Percentiles rank a stretch among this genome's conserved stretches.
Conservation (phyloP, 2,888 invertebrate genomes). For the Idaea aversata region DNA sequence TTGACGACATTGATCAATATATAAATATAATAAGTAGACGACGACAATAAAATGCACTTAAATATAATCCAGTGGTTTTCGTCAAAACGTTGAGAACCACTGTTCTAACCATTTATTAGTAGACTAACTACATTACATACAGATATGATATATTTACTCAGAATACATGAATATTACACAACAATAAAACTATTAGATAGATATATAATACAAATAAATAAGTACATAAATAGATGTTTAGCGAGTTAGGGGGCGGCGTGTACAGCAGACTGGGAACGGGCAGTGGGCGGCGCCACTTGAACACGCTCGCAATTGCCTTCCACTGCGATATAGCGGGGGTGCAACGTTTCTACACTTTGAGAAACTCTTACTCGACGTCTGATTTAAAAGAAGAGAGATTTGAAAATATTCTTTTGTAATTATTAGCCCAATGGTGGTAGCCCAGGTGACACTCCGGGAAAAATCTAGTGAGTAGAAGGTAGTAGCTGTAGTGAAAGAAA, state of each 20-base stretch:
- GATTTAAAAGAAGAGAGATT: no score
- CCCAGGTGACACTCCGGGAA: no score
- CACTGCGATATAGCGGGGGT: slow-evolving; percentile 39
- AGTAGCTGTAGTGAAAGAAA: neutral
- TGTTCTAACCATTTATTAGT: neutral
- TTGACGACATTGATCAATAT: neutral
- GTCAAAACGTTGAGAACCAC: neutral
- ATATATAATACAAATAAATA: slow-evolving; percentile 17
- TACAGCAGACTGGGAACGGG: slow-evolving; percentile 40
- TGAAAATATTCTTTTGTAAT: no score
- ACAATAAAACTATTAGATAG: neutral
- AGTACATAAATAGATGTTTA: slow-evolving; percentile 18
- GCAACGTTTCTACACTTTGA: neutral
- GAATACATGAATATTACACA: neutral
- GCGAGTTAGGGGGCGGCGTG: slow-evolving; percentile 23
- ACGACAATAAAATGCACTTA: neutral
- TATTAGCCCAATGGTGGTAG: no score
- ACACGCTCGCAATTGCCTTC: slow-evolving; percentile 63
- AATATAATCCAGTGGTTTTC: neutral
- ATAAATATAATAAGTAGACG: neutral
- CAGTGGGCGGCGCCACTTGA: slow-evolving; percentile 51
- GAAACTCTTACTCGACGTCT: neutral
- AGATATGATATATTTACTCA: neutral
- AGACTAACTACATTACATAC: neutral
- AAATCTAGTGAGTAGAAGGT: no score